A percentile compares a stretch with the other conserved stretches of the same genome.
These are phyloP conservation scores for Macrobrachium rosenbergii DNA, from an alignment of 1,140 invertebrate genomes.

Conservation along the genomic window DNA sequence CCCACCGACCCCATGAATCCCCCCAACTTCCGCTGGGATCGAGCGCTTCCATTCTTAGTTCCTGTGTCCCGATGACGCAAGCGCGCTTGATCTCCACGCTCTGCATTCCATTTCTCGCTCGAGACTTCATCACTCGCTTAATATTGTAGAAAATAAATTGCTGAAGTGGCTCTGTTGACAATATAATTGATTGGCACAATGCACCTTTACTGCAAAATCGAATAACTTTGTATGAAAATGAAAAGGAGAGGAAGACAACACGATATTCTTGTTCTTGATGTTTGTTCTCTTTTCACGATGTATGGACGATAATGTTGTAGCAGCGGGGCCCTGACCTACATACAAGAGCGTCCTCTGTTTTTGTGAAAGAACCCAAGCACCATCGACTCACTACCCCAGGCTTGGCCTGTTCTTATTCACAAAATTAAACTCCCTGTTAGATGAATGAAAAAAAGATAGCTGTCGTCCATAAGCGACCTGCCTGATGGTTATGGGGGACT, in stretches of 20 bases:
- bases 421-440: not conserved
- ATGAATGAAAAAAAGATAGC: not conserved
- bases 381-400: conserved; percentile 1
- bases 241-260: too few species aligned
- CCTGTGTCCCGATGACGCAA: conserved; percentile 26
- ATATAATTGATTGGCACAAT: too few species aligned
- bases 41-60: conserved; percentile 59
- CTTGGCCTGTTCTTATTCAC: conserved; percentile 7
- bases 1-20: too few species aligned
- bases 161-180: too few species aligned
- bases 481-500: too few species aligned
- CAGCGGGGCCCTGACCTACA: conserved; percentile 40
- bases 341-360: conserved; percentile 26
- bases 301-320: not conserved
- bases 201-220: too few species aligned
- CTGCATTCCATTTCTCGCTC: conserved; percentile 23
- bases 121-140: conserved; percentile 3
- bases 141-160: not conserved
- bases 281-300: not conserved
- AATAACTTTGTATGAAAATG: too few species aligned
- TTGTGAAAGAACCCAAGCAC: conserved; percentile 36
- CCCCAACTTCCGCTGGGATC: conserved; percentile 46
- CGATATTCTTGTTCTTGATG: too few species aligned
- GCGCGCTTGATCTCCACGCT: conserved; percentile 6
- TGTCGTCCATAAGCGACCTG: too few species aligned